These are phyloP conservation scores for Galaxias olidus DNA, from an alignment of 2,797 vertebrate species.

Conservation along the genomic window DNA sequence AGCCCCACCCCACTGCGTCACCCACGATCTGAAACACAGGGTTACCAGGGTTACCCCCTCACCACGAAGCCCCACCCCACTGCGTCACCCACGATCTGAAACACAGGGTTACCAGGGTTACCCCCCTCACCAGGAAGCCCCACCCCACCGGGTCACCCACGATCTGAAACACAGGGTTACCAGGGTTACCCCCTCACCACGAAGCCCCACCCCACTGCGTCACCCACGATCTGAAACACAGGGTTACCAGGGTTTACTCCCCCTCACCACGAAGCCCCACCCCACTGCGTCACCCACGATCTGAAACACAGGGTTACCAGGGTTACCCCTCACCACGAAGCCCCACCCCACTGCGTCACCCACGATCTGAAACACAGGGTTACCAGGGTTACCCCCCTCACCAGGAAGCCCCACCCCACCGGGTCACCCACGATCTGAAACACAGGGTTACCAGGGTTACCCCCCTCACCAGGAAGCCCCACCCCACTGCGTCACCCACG, in stretches of 20 bases:
- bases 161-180: conserved; percentile 71
- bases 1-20: conserved; percentile 96
- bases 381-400: conserved; percentile 92
- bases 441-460: neutral
- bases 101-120: conserved; percentile 80
- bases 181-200: neutral
- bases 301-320: conserved; percentile 56
- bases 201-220: too few species aligned
- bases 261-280: conserved; percentile 97
- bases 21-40: conserved; percentile 82
- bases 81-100: neutral
- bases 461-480: neutral
- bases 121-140: conserved; percentile 96
- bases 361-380: neutral
- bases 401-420: conserved; percentile 98
- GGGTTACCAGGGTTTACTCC: conserved; percentile 88
- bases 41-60: neutral
- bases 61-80: too few species aligned
- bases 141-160: conserved; percentile 94
- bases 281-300: conserved; percentile 93
- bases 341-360: too few species aligned
- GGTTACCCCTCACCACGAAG: neutral
- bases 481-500: neutral
- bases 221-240: neutral
- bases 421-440: conserved; percentile 90